phyloP scores from a whole-genome alignment of 2,797 vertebrate species.

The Notoglanidium macrostoma region DNA sequence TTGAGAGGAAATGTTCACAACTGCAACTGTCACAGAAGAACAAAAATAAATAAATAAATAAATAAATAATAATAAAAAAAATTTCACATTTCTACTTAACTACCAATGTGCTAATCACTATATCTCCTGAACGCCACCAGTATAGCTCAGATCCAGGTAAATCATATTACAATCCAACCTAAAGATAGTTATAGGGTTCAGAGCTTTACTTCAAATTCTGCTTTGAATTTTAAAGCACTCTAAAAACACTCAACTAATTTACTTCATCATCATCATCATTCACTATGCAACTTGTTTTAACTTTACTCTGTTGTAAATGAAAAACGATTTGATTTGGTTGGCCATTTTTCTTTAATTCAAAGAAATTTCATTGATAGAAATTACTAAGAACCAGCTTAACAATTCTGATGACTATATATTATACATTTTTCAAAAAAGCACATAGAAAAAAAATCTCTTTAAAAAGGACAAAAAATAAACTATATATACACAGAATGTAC shows the following conservation, averaged over 20 bases:
- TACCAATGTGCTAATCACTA: background rate
- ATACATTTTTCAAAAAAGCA: slow-evolving; percentile 83
- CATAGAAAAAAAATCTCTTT: slow-evolving; percentile 72
- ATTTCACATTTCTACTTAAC: background rate
- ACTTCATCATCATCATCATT: background rate
- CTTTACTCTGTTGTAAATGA: background rate
- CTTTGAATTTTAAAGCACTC: background rate
- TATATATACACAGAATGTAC: slow-evolving; percentile 92
- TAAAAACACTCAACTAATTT: background rate
- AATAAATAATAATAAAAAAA: background rate
- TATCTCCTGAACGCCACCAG: background rate
- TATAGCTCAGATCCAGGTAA: background rate
- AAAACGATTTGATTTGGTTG: background rate
- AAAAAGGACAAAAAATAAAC: slow-evolving; percentile 81
- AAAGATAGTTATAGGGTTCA: background rate
- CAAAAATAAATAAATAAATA: no score
- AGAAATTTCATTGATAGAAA: slow-evolving; percentile 86
- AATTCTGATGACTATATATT: slow-evolving; percentile 86
- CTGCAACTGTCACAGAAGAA: background rate
- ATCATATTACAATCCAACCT: background rate
- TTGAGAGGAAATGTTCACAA: background rate
- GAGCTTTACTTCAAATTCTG: background rate
- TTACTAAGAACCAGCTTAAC: slow-evolving; percentile 96
- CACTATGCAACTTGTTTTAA: background rate
- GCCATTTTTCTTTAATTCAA: slow-evolving; percentile 71